A percentile compares a stretch with the other conserved stretches of the same genome.
Evolutionary conservation across 2,888 invertebrate genomes (phyloP).

Genomic region (Metallyticus violacea): DNA sequence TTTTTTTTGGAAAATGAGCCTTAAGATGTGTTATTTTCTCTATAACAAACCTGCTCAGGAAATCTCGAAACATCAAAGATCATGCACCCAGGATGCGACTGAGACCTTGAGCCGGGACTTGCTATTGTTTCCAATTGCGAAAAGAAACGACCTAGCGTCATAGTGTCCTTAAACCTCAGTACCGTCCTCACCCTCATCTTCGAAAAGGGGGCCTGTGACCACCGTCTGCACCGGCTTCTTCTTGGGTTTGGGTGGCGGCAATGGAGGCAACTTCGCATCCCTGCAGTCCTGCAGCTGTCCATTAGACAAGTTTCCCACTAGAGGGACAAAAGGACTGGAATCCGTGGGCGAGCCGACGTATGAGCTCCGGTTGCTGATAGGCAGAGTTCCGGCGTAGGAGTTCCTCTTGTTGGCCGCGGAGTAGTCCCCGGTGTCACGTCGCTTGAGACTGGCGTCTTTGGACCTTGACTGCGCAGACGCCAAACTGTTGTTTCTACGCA

Average conservation of each 20-base stretch:
- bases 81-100: too few species aligned
- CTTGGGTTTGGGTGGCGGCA: slow-evolving; percentile 7
- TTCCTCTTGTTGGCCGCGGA: not conserved
- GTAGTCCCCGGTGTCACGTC: not conserved
- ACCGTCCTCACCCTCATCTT: slow-evolving; percentile 7
- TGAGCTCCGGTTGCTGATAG: not conserved
- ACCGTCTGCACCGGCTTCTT: not conserved
- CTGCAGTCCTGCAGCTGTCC: slow-evolving; percentile 1
- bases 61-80: too few species aligned
- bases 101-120: not conserved
- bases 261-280: slow-evolving; percentile 2
- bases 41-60: too few species aligned
- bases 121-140: not conserved
- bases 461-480: not conserved
- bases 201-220: not conserved
- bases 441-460: not conserved
- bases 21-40: too few species aligned
- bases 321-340: not conserved
- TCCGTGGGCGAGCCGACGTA: not conserved
- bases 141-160: not conserved
- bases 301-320: not conserved
- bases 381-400: not conserved
- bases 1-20: too few species aligned
- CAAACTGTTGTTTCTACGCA: not conserved
- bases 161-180: not conserved